Evolutionary conservation across 1,140 invertebrate genomes (phyloP).

Genomic region (Apis florea): DNA sequence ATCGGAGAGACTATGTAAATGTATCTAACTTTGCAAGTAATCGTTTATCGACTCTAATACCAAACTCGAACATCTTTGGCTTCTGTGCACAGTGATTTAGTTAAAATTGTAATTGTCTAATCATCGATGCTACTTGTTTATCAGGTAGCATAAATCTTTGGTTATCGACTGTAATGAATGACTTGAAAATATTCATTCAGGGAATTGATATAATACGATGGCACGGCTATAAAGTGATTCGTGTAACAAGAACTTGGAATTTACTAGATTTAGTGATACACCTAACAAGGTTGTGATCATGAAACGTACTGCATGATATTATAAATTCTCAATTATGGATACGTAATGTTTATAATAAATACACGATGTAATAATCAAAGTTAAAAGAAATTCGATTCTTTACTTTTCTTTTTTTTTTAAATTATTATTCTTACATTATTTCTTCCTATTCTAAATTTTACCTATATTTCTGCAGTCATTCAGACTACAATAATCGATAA

Average conservation of each 20-base stretch:
- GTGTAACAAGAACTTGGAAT: not conserved
- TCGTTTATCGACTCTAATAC: not conserved
- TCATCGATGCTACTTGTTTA: not conserved
- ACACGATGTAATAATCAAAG: too few relatives aligned
- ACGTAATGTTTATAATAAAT: not conserved
- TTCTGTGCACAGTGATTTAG: not conserved
- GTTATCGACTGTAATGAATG: slow-evolving; percentile 9
- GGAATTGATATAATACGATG: not conserved
- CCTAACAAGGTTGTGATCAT: too few relatives aligned
- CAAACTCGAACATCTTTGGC: not conserved
- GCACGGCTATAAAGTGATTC: not conserved
- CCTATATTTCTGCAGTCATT: not conserved
- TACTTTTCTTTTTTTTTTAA: too few relatives aligned
- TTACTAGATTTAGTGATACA: not conserved
- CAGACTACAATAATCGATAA: not conserved
- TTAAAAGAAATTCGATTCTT: too few relatives aligned
- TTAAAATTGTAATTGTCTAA: not conserved
- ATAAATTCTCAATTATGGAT: not conserved
- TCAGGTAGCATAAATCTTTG: not conserved
- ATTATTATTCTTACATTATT: not conserved
- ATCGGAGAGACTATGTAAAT: not conserved
- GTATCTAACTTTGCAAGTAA: not conserved
- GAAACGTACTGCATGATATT: too few relatives aligned
- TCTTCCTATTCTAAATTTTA: too few relatives aligned
- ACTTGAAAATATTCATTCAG: not conserved